These are phyloP conservation scores for Onychostoma macrolepis DNA, from an alignment of 2,113 vertebrate species.

Conservation along the genomic window DNA sequence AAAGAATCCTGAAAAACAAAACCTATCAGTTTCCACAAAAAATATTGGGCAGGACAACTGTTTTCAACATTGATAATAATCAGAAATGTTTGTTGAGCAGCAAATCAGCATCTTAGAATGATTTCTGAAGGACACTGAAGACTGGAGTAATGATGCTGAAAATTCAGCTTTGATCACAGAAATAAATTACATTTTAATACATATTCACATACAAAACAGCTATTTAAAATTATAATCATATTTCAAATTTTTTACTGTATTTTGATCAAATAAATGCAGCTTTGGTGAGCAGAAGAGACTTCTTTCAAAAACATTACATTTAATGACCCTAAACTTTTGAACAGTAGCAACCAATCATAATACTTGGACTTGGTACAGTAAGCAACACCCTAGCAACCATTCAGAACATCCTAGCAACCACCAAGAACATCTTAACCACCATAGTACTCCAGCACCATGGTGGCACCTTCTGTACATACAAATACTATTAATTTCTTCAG, in stretches of 20 bases:
- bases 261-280: not conserved
- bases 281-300: not conserved
- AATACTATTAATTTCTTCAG: not conserved
- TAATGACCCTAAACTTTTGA: not conserved
- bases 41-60: no score
- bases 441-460: not conserved
- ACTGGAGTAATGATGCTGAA: not conserved
- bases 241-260: not conserved
- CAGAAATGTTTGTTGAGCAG: not conserved
- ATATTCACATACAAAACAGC: not conserved
- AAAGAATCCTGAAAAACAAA: not conserved
- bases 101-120: not conserved
- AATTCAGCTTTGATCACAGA: not conserved
- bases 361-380: no score
- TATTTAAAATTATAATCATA: not conserved
- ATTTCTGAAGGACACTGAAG: not conserved
- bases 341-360: not conserved
- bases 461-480: not conserved
- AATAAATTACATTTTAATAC: not conserved
- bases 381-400: not conserved
- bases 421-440: no score
- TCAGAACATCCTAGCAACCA: not conserved
- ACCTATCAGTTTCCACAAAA: not conserved
- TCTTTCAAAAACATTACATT: not conserved
- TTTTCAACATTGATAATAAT: not conserved